Conservation (phyloP, 2,888 invertebrate species). For the Neoascia interrupta region DNA sequence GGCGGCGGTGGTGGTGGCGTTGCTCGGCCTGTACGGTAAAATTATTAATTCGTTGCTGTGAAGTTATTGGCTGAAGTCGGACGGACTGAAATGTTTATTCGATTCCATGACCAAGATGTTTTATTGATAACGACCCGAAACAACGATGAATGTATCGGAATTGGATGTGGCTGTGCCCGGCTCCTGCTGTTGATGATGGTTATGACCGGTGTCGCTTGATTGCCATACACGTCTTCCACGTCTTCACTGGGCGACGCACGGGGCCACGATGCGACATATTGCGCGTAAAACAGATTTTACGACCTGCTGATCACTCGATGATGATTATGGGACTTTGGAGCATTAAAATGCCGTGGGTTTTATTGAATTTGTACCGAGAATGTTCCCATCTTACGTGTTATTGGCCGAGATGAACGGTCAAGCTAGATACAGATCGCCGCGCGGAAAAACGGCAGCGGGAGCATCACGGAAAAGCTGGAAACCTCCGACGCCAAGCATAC, state of each 20-base stretch:
- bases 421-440: slow-evolving; percentile 33
- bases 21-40: slow-evolving; percentile 58
- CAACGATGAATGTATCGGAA: slow-evolving; percentile 61
- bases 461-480: neutral
- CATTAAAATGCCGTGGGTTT: slow-evolving; percentile 28
- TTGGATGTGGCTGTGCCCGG: slow-evolving; percentile 27
- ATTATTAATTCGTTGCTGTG: slow-evolving; percentile 76
- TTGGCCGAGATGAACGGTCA: too few relatives aligned
- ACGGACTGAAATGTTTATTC: slow-evolving; percentile 78
- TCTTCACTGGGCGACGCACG: neutral
- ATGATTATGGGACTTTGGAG: slow-evolving; percentile 41
- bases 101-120: slow-evolving; percentile 78
- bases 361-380: slow-evolving; percentile 36
- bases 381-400: too few relatives aligned
- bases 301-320: slow-evolving; percentile 59
- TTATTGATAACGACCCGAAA: slow-evolving; percentile 75
- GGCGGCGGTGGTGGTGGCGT: slow-evolving; percentile 14
- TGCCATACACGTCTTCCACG: slow-evolving; percentile 40
- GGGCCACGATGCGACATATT: slow-evolving; percentile 28
- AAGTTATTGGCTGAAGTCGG: slow-evolving; percentile 77
- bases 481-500: slow-evolving; percentile 16
- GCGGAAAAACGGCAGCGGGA: slow-evolving; percentile 19
- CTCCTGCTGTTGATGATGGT: slow-evolving; percentile 53
- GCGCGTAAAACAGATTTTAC: slow-evolving; percentile 61
- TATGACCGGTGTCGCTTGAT: slow-evolving; percentile 66